phyloP scores from a whole-genome alignment of 2,113 vertebrate species.

The Takifugu bimaculatus region DNA sequence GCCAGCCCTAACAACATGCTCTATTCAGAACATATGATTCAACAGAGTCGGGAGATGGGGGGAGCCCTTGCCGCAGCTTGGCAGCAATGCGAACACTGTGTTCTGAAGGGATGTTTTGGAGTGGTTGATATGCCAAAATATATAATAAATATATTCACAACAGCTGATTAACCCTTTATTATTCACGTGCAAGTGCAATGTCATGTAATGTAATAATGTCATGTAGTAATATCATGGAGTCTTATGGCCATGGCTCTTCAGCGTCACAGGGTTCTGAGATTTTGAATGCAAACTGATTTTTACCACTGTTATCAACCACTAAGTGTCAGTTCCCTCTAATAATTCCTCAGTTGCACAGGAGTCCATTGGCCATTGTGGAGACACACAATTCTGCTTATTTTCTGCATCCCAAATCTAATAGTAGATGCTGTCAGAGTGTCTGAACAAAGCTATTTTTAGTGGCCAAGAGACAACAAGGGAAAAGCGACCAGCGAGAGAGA shows the following conservation, averaged over 20 bases:
- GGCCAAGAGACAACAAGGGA: conserved; percentile 14
- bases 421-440: conserved; percentile 56
- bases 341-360: conserved; percentile 19
- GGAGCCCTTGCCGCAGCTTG: conserved; percentile 60
- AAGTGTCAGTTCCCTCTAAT: conserved; percentile 19
- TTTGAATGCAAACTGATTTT: conserved; percentile 4
- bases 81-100: conserved; percentile 11
- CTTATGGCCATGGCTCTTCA: conserved; percentile 3
- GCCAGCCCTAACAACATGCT: conserved; percentile 70
- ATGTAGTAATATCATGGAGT: conserved; percentile 21
- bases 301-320: conserved; percentile 17
- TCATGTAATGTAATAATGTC: too few relatives aligned
- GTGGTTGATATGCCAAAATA: conserved; percentile 2
- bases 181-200: background rate
- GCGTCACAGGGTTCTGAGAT: background rate
- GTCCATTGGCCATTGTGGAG: conserved; percentile 32
- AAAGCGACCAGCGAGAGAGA: conserved; percentile 6
- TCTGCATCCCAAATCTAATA: conserved; percentile 41
- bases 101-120: conserved; percentile 4
- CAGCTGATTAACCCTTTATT: conserved; percentile 7
- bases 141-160: conserved; percentile 10
- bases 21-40: conserved; percentile 65
- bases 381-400: conserved; percentile 57
- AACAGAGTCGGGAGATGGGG: conserved; percentile 74
- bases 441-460: conserved; percentile 62